phyloP scores from a whole-genome alignment of 1,140 invertebrate genomes.

The Phortica variegata region DNA sequence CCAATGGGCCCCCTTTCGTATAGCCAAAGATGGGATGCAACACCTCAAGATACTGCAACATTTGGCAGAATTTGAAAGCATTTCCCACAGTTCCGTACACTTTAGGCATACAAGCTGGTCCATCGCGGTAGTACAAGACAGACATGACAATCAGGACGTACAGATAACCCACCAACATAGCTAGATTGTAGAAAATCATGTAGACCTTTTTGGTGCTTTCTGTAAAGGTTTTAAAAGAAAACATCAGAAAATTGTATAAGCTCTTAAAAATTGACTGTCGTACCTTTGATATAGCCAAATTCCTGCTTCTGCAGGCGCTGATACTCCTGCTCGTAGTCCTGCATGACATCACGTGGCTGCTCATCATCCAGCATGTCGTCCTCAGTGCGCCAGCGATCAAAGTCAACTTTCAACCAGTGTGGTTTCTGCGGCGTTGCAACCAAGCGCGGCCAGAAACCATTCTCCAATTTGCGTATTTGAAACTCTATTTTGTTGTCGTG shows the following conservation, averaged over 20 bases:
- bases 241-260: no score
- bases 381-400: conserved; percentile 79
- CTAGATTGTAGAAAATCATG: conserved; percentile 85
- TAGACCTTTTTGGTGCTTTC: conserved; percentile 84
- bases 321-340: conserved; percentile 77
- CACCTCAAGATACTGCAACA: conserved; percentile 83
- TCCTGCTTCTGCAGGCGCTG: conserved; percentile 76
- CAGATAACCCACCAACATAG: conserved; percentile 84
- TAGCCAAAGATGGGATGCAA: conserved; percentile 88
- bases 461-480: conserved; percentile 68
- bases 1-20: conserved; percentile 70
- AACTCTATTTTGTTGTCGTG: conserved; percentile 78
- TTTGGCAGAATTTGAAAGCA: conserved; percentile 79
- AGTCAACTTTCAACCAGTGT: conserved; percentile 89
- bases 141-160: conserved; percentile 76
- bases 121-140: conserved; percentile 74
- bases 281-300: conserved; percentile 73
- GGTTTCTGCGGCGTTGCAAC: conserved; percentile 77
- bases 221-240: conserved; percentile 54
- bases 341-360: conserved; percentile 66
- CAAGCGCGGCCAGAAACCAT: conserved; percentile 80
- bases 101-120: conserved; percentile 69
- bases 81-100: conserved; percentile 77
- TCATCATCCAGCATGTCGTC: conserved; percentile 67
- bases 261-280: no score